These are phyloP conservation scores for Chionis minor DNA, from an alignment of 2,113 vertebrate genomes.

Conservation along the genomic window DNA sequence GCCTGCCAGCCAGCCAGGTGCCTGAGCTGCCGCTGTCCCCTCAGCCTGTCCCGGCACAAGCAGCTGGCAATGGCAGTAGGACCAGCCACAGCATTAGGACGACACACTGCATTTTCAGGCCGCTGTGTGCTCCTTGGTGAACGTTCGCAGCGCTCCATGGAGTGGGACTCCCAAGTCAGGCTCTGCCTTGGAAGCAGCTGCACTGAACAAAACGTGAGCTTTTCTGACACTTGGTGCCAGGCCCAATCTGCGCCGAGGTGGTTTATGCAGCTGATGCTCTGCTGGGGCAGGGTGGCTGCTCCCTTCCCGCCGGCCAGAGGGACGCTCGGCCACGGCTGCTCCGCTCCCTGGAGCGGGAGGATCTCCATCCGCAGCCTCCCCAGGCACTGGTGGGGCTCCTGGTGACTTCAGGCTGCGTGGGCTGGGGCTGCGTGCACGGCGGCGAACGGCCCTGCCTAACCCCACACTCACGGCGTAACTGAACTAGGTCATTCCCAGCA, in stretches of 20 bases:
- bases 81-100: not conserved
- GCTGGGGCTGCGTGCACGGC: not conserved
- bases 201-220: not conserved
- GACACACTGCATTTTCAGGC: not conserved
- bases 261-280: too few relatives aligned
- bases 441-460: not conserved
- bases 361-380: fast-evolving
- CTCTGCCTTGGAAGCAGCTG: not conserved
- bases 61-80: not conserved
- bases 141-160: not conserved
- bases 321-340: not conserved
- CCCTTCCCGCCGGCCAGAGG: not conserved
- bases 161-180: not conserved
- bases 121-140: not conserved
- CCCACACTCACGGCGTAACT: too few relatives aligned
- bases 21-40: not conserved
- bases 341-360: not conserved
- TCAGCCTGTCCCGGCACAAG: not conserved
- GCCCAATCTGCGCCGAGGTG: not conserved
- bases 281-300: not conserved
- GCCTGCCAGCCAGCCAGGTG: fast-evolving
- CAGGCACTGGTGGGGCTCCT: not conserved
- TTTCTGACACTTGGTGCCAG: not conserved
- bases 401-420: not conserved
- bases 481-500: not conserved